Conservation (phyloP, 2,113 vertebrate species). For the Equus przewalskii region DNA sequence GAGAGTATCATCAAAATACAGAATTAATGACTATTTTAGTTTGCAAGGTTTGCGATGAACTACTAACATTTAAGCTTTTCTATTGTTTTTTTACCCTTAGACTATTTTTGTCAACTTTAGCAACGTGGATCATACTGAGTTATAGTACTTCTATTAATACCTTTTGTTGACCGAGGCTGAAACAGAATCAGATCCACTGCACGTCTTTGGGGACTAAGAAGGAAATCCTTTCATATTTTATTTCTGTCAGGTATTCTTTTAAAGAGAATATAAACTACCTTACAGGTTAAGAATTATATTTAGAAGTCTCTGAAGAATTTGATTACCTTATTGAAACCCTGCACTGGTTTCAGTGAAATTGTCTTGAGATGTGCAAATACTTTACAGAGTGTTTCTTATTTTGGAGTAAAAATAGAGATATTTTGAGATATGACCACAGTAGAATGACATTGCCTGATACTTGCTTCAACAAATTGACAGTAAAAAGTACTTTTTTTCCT, state of each 20-base stretch:
- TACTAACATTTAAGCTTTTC: slow-evolving; percentile 55
- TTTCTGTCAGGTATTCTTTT: slow-evolving; percentile 72
- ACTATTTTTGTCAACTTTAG: background rate
- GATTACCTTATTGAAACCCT: slow-evolving; percentile 80
- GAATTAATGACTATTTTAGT: slow-evolving; percentile 28
- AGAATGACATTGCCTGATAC: background rate
- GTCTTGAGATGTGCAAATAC: slow-evolving; percentile 37
- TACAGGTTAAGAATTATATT: slow-evolving; percentile 71
- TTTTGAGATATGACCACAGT: slow-evolving; percentile 22
- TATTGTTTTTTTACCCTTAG: background rate
- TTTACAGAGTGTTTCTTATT: slow-evolving; percentile 14
- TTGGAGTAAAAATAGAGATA: slow-evolving; percentile 18
- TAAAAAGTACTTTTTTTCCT: background rate
- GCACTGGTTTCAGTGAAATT: slow-evolving; percentile 54
- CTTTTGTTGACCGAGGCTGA: background rate
- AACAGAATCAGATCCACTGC: background rate
- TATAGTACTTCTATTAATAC: background rate
- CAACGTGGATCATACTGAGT: background rate
- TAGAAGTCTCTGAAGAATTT: slow-evolving; percentile 69
- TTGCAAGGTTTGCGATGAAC: slow-evolving; percentile 15
- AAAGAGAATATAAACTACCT: slow-evolving; percentile 74
- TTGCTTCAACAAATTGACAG: background rate
- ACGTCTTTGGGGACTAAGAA: background rate
- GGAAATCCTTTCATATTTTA: slow-evolving; percentile 78
- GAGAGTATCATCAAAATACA: slow-evolving; percentile 47